Conservation (phyloP, 1,140 invertebrate genomes). For the Scaptomyza graminum region DNA sequence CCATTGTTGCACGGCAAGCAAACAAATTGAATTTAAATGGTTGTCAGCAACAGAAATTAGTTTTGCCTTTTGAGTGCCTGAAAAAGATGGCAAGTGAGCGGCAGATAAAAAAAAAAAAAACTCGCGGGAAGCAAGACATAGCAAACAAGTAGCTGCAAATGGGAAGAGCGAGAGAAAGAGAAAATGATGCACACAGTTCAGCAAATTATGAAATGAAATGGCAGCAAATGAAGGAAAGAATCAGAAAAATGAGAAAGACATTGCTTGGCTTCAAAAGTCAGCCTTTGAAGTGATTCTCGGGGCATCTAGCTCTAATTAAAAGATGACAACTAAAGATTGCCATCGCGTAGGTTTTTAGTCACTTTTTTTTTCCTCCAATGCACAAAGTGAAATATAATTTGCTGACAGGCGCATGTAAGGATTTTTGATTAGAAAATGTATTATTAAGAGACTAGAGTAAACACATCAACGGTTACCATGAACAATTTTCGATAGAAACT, state of each 20-base stretch:
- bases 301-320: conserved; percentile 47
- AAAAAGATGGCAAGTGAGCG: conserved; percentile 16
- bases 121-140: neutral
- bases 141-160: conserved; percentile 10
- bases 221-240: conserved; percentile 10
- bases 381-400: conserved; percentile 47
- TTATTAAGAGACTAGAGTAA: conserved; percentile 1
- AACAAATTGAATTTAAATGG: conserved; percentile 73
- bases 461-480: neutral
- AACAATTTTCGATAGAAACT: no score
- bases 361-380: neutral
- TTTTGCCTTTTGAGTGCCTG: conserved; percentile 57
- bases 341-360: neutral
- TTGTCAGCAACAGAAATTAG: conserved; percentile 76
- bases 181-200: conserved; percentile 7
- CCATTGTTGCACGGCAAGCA: conserved; percentile 31
- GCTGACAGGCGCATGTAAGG: conserved; percentile 46
- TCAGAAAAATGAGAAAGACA: neutral
- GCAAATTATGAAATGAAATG: conserved; percentile 25
- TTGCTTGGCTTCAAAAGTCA: neutral
- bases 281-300: conserved; percentile 2
- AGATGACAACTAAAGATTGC: conserved; percentile 47
- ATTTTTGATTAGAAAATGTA: conserved; percentile 6
- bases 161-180: neutral
- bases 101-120: neutral